phyloP scores from a whole-genome alignment of 92 coral and sea anemone species.

The Pocillopora grandis region DNA sequence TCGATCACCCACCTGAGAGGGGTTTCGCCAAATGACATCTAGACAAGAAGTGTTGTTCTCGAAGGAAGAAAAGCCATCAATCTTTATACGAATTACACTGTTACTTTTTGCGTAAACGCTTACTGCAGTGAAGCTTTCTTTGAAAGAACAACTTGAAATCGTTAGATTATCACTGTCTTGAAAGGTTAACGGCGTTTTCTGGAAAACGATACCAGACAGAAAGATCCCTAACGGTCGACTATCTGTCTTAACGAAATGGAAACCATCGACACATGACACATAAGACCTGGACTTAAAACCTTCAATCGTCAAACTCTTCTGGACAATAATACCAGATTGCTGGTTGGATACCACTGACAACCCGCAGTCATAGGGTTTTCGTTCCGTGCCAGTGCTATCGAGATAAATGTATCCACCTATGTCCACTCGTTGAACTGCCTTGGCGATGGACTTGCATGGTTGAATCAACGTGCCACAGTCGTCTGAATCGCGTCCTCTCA shows the following conservation, averaged over 20 bases:
- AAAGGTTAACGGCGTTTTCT: background rate
- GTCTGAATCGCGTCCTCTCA: constrained; percentile 28
- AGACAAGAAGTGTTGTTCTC: background rate
- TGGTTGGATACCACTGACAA: background rate
- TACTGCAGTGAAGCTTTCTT: background rate
- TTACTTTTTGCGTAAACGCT: background rate
- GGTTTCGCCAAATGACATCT: background rate
- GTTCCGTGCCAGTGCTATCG: constrained; percentile 51
- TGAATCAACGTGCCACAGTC: constrained; percentile 20
- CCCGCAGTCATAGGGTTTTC: constrained; percentile 29
- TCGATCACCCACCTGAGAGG: background rate
- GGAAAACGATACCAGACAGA: constrained; percentile 2
- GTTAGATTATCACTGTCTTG: background rate
- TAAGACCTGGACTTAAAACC: background rate
- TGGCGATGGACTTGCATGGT: constrained; percentile 49
- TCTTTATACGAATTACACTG: background rate
- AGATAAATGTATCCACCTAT: constrained; percentile 36
- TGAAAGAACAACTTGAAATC: constrained; percentile 10
- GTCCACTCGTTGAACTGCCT: constrained; percentile 41
- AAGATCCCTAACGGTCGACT: background rate
- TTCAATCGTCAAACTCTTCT: constrained; percentile 33
- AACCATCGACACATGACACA: constrained; percentile 5
- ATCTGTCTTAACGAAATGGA: background rate
- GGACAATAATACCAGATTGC: constrained; percentile 20
- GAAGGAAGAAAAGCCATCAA: background rate